Evolutionary conservation across 2,797 vertebrate species (phyloP), one percentile per base, ranked within the genome.

Genomic region (Myotis findleyi): DNA sequence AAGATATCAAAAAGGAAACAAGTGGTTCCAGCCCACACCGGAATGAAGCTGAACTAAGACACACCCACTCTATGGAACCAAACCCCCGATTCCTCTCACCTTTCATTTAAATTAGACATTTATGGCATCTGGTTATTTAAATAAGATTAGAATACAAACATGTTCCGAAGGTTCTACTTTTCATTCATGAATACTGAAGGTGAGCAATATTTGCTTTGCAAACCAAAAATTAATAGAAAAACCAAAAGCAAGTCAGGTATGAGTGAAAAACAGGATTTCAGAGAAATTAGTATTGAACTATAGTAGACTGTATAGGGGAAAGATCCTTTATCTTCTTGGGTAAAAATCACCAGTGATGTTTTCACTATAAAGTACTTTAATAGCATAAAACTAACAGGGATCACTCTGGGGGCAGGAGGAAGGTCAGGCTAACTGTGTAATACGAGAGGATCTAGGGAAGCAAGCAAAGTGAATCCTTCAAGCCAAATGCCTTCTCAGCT

Each of bases 141-240:
- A 88, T 25, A 20, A 85, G 55, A 85, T 89, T 87, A 51, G 38
- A 95, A 95, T 51, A 86, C 3, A 3, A 92, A 82, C 21, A 62
- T 79, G 17, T 69, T 94, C 44, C 86, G 10, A 94, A 77, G 68
- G 59, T 88, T 91, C 72, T 17, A 94, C 69, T 95, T 92, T 77
- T 91, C 91, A 89, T 73, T 95, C 16, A 68, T 27, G 20, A 91
- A 91, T 14, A 21, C 27, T 71, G 12, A 91, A 91, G 38, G 83
- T 88, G 27, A 89, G 53, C 62, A 91, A 30, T 20, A 90, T 83
- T 71, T 96, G 44, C 57, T 87, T 59, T 89, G 16, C 33, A 96
- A 91, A 87, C 12, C 55, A 94, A 97, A 93, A 93, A 59, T 73
- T 87, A 76, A 55, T 21, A 95, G 64, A 49, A 95, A 94, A 96